Base-by-base conservation (phyloP, 2,888 invertebrate species). In the Rhabditoides inermis region DNA sequence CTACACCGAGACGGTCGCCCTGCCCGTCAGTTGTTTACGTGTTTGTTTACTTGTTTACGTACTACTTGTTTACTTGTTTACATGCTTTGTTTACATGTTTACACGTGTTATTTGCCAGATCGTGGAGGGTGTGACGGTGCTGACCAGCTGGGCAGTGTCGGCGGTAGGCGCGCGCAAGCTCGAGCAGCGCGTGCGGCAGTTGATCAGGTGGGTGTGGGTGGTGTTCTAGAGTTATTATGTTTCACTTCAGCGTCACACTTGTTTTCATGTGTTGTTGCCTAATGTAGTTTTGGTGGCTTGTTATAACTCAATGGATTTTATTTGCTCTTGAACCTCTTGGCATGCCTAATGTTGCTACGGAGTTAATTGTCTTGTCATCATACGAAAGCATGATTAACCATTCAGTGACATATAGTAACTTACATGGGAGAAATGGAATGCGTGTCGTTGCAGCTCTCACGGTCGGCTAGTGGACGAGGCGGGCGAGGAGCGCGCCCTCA, bases 81-180 rank as follows among this genome's bases (percentile, higher is more conserved):
- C 10, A 10, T 15, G 45, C 23, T 25, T 10, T 18, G 20, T 15
- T 5, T 25, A 18, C 3, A 42, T 1, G 18, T 20, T 25, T 6
- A 23, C 45, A 26, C 15, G 7, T 51, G 15, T 28, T 39, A 18
- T 18, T 12, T 39, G 3, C 36, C 40, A 79, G 77, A 73, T 80
- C 1, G 90, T 85, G 72, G 86, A 89, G 79, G 87, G 90, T 2
- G 84, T 88, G 45, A 88, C 90, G 37, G 83, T 92, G 55, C 80
- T 94, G 40, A 84, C 84, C 72, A 87, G 88, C 2, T 77, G 88
- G 82, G 87, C 90, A 78, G 84, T 59, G 10, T 86, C 88, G 39
- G 81, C 88, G 36, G 92, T 61, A 22, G 59, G 58, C 40, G 58
- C 52, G 22, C 46, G 42, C 20, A 26, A 44, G 18, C 26, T 65